A percentile compares a stretch with the other conserved stretches of the same genome.
These are phyloP conservation scores for Hofmannophila pseudospretella DNA, from an alignment of 2,888 invertebrate species.

Conservation along the genomic window DNA sequence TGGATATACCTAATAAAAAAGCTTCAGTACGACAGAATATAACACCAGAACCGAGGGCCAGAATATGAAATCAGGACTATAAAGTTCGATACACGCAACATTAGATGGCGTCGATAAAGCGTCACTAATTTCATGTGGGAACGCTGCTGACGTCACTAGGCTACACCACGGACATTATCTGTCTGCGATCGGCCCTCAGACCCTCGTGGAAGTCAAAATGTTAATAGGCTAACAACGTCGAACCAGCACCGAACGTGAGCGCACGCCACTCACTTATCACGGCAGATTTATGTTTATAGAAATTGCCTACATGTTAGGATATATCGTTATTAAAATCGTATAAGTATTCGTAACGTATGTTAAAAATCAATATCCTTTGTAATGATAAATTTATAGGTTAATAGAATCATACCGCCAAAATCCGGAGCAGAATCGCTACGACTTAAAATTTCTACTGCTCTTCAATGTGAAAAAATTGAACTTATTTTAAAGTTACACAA, in stretches of 20 bases:
- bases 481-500: too few species aligned
- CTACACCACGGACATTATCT: slow-evolving; percentile 32
- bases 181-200: slow-evolving; percentile 36
- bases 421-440: too few species aligned
- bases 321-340: slow-evolving; percentile 10
- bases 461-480: too few species aligned
- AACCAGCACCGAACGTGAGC: too few species aligned
- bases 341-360: too few species aligned
- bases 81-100: slow-evolving; percentile 31
- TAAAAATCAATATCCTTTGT: too few species aligned
- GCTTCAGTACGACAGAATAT: too few species aligned
- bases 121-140: slow-evolving; percentile 37
- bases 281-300: slow-evolving; percentile 27
- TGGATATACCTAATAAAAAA: too few species aligned
- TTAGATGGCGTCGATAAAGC: slow-evolving; percentile 33
- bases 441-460: too few species aligned
- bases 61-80: slow-evolving; percentile 18
- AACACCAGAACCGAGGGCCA: too few species aligned
- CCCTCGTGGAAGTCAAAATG: slow-evolving; percentile 41
- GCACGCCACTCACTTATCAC: slow-evolving; percentile 33
- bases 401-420: too few species aligned
- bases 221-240: slow-evolving; percentile 38
- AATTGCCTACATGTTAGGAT: slow-evolving; percentile 26
- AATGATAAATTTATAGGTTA: too few species aligned
- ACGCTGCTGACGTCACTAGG: slow-evolving; percentile 30